A percentile compares a stretch with the other conserved stretches of the same genome.
These are phyloP conservation scores for Drosophila neocordata DNA, from an alignment of 1,140 invertebrate genomes.

Conservation along the genomic window DNA sequence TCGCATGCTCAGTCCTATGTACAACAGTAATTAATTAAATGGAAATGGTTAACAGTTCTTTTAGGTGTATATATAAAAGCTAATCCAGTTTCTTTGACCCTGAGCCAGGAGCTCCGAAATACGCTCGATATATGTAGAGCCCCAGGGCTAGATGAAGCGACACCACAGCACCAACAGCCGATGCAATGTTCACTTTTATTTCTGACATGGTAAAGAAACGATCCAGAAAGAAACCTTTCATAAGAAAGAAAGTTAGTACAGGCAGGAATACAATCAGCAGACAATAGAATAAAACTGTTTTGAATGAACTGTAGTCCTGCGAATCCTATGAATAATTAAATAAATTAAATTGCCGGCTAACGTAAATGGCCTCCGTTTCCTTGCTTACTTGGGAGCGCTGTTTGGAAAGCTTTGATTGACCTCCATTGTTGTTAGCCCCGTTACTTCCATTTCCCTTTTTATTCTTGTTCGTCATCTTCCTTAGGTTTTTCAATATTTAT, in stretches of 20 bases:
- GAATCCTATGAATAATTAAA: conserved; percentile 50
- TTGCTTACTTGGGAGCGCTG: conserved; percentile 61
- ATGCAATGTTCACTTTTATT: conserved; percentile 88
- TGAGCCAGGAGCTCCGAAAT: conserved; percentile 84
- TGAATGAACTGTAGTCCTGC: conserved; percentile 85
- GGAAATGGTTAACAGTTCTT: conserved; percentile 49
- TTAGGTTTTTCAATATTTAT: conserved; percentile 31
- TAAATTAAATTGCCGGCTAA: conserved; percentile 43
- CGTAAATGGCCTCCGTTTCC: background rate
- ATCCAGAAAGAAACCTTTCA: conserved; percentile 86
- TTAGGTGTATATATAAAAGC: conserved; percentile 6
- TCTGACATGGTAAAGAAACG: conserved; percentile 84
- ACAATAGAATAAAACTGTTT: conserved; percentile 86
- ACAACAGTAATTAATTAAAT: conserved; percentile 33
- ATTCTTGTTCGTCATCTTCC: conserved; percentile 56
- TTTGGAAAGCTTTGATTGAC: conserved; percentile 34
- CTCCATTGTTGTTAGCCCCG: conserved; percentile 28
- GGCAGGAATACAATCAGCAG: conserved; percentile 86
- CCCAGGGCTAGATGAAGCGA: conserved; percentile 89
- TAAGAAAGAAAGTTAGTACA: conserved; percentile 85
- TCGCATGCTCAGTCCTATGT: conserved; percentile 33
- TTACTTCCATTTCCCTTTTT: conserved; percentile 38
- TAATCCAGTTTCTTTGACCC: conserved; percentile 46
- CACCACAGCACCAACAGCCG: conserved; percentile 88
- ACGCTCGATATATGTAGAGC: conserved; percentile 90